Evolutionary conservation across 2,888 invertebrate species (phyloP), one percentile per base, ranked within the genome.

Genomic region (Tuberolachnus salignus): DNA sequence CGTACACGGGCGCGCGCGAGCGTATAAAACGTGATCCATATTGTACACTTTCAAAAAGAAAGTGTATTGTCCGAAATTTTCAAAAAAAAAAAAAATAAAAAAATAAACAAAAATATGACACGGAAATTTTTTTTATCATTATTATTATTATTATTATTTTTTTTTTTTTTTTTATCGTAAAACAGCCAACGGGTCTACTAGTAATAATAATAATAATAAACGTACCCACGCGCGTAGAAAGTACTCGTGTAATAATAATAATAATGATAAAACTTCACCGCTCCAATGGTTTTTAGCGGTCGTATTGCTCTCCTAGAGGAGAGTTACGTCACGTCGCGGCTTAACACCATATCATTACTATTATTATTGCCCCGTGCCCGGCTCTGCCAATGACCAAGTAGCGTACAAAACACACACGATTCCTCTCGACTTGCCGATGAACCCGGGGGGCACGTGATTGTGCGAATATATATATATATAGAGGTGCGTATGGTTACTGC

Each of bases 381-480:
- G 16, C 14, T 55, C 44, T 11, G 66, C 44, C 55, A 66, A 66
- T 46, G 53, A 75, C 57, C 75, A 67, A 67, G 55, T 67, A 66
- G 49, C 67, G 23, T 57, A 46, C 34, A 49, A 42, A 73, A 21
- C 46, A 23, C 57, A 75, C 64, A 66, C 75, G 75, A 64, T 49
- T 70, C n/a, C n/a, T n/a, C 53, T 26, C 73, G 26, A 55, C 55
- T 64, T 55, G 64, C 26, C 46, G 71, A 59, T 59, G 71, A 72
- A 63, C 42, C 61, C 42, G 13, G 74, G 26, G 64, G 74, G 55
- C 74, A 75, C 26, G 55, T 42, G 61, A 63, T 74, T 26, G 67
- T 42, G 75, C 67, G 75, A 46, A 67, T 78, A 78, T 78, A n/a
- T n/a, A n/a, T n/a, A n/a, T n/a, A n/a, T n/a, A n/a, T 59, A 57